Conservation (phyloP, 2,888 invertebrate genomes). For the Brachypalpus laphriformis region DNA sequence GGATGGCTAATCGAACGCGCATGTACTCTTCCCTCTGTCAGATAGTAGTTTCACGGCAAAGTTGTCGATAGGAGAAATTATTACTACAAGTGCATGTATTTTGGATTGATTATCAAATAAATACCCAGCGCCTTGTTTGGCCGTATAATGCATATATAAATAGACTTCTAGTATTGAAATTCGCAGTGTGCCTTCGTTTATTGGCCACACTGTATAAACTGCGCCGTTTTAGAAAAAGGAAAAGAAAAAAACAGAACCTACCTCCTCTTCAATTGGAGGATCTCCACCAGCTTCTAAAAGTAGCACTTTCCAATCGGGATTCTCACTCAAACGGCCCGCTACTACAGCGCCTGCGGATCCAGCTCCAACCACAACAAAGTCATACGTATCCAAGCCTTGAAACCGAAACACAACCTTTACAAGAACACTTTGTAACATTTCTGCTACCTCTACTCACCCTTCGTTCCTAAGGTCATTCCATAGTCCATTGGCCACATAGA, state of each 20-base stretch:
- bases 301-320: constrained; percentile 89
- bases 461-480: constrained; percentile 78
- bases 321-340: constrained; percentile 88
- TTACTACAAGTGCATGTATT: too few species aligned
- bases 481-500: constrained; percentile 85
- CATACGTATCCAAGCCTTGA: constrained; percentile 81
- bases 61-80: too few species aligned
- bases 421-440: not conserved
- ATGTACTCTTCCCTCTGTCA: too few species aligned
- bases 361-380: constrained; percentile 85
- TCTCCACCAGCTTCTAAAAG: constrained; percentile 92
- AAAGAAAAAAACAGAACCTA: constrained; percentile 64
- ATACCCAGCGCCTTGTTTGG: too few species aligned
- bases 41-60: too few species aligned
- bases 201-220: too few species aligned
- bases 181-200: too few species aligned
- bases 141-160: too few species aligned
- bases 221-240: not conserved
- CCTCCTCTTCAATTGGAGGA: constrained; percentile 84
- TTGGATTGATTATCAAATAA: too few species aligned
- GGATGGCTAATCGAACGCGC: too few species aligned
- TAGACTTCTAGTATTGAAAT: too few species aligned
- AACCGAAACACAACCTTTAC: not conserved
- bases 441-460: constrained; percentile 76
- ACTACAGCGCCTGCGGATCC: constrained; percentile 86